A percentile compares a stretch with the other conserved stretches of the same genome.
phyloP scores from a whole-genome alignment of 2,888 invertebrate species.

The Folsomia manolachei region DNA sequence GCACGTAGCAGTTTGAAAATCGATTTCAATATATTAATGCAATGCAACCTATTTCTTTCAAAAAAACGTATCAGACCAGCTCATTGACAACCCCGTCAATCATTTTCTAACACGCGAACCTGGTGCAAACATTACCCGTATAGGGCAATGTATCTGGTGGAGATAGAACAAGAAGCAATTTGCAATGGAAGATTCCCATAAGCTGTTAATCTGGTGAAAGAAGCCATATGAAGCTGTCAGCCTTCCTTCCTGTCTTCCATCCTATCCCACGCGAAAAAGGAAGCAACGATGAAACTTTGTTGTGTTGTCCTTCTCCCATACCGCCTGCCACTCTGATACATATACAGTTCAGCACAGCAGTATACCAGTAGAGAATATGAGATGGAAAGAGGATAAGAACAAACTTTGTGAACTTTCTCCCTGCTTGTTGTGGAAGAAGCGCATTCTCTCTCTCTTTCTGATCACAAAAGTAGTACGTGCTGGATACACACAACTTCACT shows the following conservation, averaged over 20 bases:
- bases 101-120: background rate
- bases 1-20: no score
- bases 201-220: constrained; percentile 4
- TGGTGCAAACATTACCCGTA: no score
- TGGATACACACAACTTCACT: background rate
- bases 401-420: no score
- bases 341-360: no score
- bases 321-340: no score
- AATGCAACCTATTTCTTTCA: no score
- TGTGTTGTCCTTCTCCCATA: background rate
- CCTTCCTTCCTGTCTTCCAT: background rate
- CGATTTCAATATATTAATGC: no score
- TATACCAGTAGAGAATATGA: background rate
- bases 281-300: background rate
- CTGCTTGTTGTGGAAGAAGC: no score
- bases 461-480: background rate
- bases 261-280: background rate
- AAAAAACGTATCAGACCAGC: no score
- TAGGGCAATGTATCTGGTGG: no score
- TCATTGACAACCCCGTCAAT: background rate
- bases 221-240: constrained; percentile 8
- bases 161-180: constrained; percentile 1
- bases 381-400: background rate
- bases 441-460: background rate
- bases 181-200: background rate